Conservation (phyloP, 1,140 invertebrate genomes). For the Micrasema minimum region DNA sequence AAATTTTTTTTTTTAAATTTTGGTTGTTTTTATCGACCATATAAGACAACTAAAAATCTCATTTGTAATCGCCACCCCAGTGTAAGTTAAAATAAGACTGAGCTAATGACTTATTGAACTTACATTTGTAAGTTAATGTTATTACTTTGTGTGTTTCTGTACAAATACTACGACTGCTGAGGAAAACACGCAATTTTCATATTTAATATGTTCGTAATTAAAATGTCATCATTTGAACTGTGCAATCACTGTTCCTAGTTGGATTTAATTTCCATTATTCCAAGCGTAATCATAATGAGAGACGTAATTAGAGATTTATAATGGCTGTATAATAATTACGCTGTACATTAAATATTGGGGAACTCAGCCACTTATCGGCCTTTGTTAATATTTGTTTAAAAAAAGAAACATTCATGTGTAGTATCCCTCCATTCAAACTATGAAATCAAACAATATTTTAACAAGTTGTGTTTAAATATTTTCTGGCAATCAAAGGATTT, state of each 20-base stretch:
- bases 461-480: not conserved
- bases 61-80: not conserved
- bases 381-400: not conserved
- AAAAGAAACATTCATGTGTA: not conserved
- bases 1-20: not conserved
- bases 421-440: not conserved
- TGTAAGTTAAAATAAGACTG: not conserved
- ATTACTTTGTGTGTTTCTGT: not conserved
- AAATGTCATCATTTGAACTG: constrained; percentile 33
- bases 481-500: too few relatives aligned
- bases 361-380: not conserved
- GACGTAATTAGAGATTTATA: constrained; percentile 19
- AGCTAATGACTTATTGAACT: too few relatives aligned
- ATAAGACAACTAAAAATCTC: not conserved
- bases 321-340: constrained; percentile 25
- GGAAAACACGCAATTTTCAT: constrained; percentile 18
- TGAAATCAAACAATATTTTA: not conserved
- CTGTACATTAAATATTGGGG: not conserved
- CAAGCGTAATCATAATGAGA: constrained; percentile 11
- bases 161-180: not conserved
- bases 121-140: not conserved
- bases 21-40: not conserved
- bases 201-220: constrained; percentile 31
- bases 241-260: constrained; percentile 11
- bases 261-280: constrained; percentile 29